Base-by-base conservation (phyloP, 2,888 invertebrate species). In the Oxyteleia sp. region DNA sequence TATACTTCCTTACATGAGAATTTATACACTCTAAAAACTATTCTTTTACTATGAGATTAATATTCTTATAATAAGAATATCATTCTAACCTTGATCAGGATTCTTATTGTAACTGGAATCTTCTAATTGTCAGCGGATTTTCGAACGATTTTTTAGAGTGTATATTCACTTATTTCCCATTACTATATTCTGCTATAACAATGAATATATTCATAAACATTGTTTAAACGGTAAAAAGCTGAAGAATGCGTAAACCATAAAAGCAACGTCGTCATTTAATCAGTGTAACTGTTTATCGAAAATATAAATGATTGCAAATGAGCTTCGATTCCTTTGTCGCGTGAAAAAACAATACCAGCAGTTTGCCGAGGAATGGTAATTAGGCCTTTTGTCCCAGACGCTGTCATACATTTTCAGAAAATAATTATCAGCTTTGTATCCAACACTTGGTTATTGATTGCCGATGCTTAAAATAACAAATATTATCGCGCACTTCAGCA, bases 281-380 rank as follows among this genome's bases (percentile, higher is more conserved):
- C 61, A 61, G 18, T 23, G 16, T 38, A 43, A 23, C 26, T 53
- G 20, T 71, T 55, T 53, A 45, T 61, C 38, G 23, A 64, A 57
- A 45, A 16, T n/a, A 16, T 72, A 71, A 80, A 72, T 66, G 74
- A 66, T 61, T 68, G 47, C 53, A 61, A 66, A 59, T 45, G 63
- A 63, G 38, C 45, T 49, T 41, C 53, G 63, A 61, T 15, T 68
- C 68, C 53, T 68, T 81, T 74, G 53, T 53, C 32, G 38, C 10
- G 61, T 68, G 59, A 66, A 66, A n/a, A 68, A 61, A 81, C 74
- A 81, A 81, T 81, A 51, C 81, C 20, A 41, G 51, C 38, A 26
- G 66, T 74, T 61, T 68, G 51, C 43, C 43, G 20, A 59, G 47
- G 71, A 74, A 74, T 74, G 47, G 72, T 80, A 80, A 80, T 80